Percentiles rank a stretch among this genome's conserved stretches.
These are phyloP conservation scores for Cyclophora punctaria DNA, from an alignment of 2,888 invertebrate genomes.

Conservation along the genomic window DNA sequence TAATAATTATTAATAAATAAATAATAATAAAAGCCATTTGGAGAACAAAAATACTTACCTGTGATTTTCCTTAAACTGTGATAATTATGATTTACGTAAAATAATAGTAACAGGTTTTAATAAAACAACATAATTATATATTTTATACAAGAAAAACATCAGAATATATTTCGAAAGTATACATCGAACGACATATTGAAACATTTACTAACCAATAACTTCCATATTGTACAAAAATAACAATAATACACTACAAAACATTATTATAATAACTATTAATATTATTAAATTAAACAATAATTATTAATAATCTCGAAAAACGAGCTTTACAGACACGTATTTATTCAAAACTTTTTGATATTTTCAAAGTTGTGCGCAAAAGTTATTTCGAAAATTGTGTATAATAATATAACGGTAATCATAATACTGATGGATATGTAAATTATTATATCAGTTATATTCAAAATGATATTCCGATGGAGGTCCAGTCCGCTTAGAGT, in stretches of 20 bases:
- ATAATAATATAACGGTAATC: slow-evolving; percentile 27
- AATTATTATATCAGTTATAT: slow-evolving; percentile 24
- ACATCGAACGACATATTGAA: slow-evolving; percentile 44
- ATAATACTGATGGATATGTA: slow-evolving; percentile 41
- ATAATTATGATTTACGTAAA: neutral
- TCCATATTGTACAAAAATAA: neutral
- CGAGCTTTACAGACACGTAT: slow-evolving; percentile 10
- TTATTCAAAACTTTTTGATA: slow-evolving; percentile 29
- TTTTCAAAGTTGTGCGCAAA: slow-evolving; percentile 49
- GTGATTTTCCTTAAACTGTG: neutral
- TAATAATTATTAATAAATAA: neutral
- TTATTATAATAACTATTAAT: neutral
- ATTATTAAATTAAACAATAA: too few species aligned
- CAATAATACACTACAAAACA: slow-evolving; percentile 13
- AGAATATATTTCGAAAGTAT: slow-evolving; percentile 70
- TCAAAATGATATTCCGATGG: too few species aligned
- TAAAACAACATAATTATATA: slow-evolving; percentile 31
- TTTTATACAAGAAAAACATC: slow-evolving; percentile 64
- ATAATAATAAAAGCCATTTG: neutral
- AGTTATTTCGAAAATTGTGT: slow-evolving; percentile 43
- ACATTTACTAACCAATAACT: too few species aligned
- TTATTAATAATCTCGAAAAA: too few species aligned
- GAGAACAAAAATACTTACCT: neutral
- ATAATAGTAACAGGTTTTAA: slow-evolving; percentile 14
- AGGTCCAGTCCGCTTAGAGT: too few species aligned